A percentile compares a stretch with the other conserved stretches of the same genome.
Evolutionary conservation across 1,140 invertebrate species (phyloP).

Genomic region (Hydropsyche tenuis): DNA sequence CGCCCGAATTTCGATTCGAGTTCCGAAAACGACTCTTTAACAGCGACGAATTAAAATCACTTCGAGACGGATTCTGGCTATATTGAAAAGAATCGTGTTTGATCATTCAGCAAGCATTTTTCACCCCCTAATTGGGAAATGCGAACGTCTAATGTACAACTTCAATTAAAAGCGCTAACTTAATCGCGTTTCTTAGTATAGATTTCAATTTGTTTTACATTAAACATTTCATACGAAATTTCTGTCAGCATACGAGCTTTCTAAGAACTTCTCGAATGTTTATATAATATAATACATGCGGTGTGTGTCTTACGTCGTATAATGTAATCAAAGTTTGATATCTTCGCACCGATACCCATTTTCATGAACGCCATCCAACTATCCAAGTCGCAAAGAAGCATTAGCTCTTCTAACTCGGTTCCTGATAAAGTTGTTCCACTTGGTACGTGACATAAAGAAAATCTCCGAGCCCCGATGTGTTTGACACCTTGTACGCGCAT

Average conservation of each 20-base stretch:
- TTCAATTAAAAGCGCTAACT: too few species aligned
- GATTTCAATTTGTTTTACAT: too few species aligned
- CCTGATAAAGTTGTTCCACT: slow-evolving; percentile 20
- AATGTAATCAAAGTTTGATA: slow-evolving; percentile 26
- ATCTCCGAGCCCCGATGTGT: slow-evolving; percentile 6
- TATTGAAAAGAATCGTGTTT: not conserved
- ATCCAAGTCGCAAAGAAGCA: slow-evolving; percentile 24
- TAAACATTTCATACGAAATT: too few species aligned
- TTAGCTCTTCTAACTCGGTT: not conserved
- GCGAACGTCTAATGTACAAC: too few species aligned
- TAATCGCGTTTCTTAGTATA: too few species aligned
- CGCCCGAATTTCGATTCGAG: slow-evolving; percentile 13
- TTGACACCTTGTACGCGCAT: slow-evolving; percentile 9
- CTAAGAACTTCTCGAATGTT: too few species aligned
- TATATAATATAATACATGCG: too few species aligned
- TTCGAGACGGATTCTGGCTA: not conserved
- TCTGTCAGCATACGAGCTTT: too few species aligned
- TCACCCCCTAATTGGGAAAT: not conserved
- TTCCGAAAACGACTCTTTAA: not conserved
- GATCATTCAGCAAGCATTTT: not conserved
- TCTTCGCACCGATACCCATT: slow-evolving; percentile 25
- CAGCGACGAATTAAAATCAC: not conserved
- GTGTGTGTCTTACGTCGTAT: not conserved
- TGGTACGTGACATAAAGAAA: slow-evolving; percentile 20
- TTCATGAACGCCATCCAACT: slow-evolving; percentile 23